Percentiles rank a stretch among this genome's conserved stretches.
phyloP scores from a whole-genome alignment of 64 coral and sea anemone species.

The Montipora cactus region DNA sequence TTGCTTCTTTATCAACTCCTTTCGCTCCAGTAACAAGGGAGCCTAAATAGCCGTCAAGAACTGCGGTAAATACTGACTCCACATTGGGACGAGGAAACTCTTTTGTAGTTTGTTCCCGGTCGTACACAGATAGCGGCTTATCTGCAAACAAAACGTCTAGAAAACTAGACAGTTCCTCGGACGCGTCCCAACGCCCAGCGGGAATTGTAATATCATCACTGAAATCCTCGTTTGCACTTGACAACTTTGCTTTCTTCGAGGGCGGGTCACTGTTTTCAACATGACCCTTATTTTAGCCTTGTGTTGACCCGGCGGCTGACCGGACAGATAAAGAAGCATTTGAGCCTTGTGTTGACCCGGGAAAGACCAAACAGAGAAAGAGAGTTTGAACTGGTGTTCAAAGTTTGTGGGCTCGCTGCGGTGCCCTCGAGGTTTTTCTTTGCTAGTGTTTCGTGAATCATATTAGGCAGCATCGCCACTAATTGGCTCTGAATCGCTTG shows the following conservation, averaged over 20 bases:
- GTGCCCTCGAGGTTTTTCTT: neutral
- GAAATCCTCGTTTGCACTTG: neutral
- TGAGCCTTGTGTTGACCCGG: no score
- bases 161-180: conserved; percentile 21
- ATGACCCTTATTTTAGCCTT: conserved; percentile 21
- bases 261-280: neutral
- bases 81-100: conserved; percentile 17
- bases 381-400: no score
- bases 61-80: conserved; percentile 3
- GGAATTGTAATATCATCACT: conserved; percentile 11
- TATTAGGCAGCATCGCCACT: conserved; percentile 2
- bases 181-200: conserved; percentile 17
- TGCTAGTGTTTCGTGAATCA: conserved; percentile 44
- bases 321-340: neutral
- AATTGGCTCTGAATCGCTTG: conserved; percentile 30
- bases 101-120: conserved; percentile 6
- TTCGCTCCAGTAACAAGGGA: conserved; percentile 3
- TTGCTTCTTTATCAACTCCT: neutral
- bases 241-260: conserved; percentile 5
- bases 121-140: conserved; percentile 2
- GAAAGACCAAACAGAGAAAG: no score
- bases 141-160: conserved; percentile 19
- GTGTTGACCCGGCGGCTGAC: conserved; percentile 63
- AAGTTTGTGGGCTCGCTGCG: neutral
- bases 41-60: neutral